Evolutionary conservation across 1,140 invertebrate species (phyloP).

Genomic region (Probaryconus sp.): DNA sequence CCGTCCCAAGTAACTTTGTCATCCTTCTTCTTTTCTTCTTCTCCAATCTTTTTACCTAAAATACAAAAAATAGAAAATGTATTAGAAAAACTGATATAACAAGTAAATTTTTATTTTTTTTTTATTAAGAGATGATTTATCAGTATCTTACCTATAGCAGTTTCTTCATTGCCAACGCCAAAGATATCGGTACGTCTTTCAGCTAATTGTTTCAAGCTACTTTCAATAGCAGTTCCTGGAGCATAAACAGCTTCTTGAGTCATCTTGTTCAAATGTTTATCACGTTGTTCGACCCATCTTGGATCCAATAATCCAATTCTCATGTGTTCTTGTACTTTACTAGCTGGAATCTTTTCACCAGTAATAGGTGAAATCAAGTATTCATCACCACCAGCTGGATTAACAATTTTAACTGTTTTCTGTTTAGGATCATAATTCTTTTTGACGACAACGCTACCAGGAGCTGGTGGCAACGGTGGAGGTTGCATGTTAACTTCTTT

Average conservation of each 20-base stretch:
- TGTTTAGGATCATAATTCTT: constrained; percentile 98
- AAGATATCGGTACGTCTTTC: constrained; percentile 99
- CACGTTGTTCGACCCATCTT: constrained; percentile 97
- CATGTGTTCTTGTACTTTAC: constrained; percentile 98
- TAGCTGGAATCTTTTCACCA: constrained; percentile 97
- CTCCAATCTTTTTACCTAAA: constrained; percentile 94
- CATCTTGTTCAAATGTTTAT: constrained; percentile 91
- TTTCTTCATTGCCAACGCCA: constrained; percentile 98
- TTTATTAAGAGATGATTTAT: background rate
- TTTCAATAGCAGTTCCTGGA: constrained; percentile 94
- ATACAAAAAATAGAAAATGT: background rate
- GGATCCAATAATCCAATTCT: constrained; percentile 98
- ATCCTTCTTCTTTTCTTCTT: constrained; percentile 92
- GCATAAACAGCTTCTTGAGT: constrained; percentile 93
- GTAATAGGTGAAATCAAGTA: constrained; percentile 99
- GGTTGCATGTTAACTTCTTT: constrained; percentile 78
- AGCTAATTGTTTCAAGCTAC: constrained; percentile 95
- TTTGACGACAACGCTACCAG: constrained; percentile 96
- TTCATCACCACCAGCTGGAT: constrained; percentile 86
- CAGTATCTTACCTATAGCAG: constrained; percentile 95
- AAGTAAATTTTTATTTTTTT: no score
- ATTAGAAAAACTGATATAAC: background rate
- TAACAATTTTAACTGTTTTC: constrained; percentile 79
- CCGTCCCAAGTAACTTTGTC: constrained; percentile 99
- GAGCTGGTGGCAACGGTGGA: constrained; percentile 89